A percentile compares a stretch with the other conserved stretches of the same genome.
These are phyloP conservation scores for Sphaerodactylus townsendi DNA, from an alignment of 2,113 vertebrate genomes.

Conservation along the genomic window DNA sequence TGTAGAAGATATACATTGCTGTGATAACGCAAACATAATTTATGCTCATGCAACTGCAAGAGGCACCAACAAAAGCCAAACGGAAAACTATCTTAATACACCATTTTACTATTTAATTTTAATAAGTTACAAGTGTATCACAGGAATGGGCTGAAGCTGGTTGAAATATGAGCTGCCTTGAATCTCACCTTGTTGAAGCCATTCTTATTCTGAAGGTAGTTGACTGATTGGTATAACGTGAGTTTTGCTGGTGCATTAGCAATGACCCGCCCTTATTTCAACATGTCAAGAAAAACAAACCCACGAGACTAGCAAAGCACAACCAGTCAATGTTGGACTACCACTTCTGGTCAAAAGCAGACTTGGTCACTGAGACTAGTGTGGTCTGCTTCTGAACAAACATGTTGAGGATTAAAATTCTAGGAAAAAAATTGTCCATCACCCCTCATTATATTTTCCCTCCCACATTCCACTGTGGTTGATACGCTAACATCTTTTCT, in stretches of 20 bases:
- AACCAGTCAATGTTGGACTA: neutral
- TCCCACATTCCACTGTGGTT: slow-evolving; percentile 21
- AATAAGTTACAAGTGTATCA: neutral
- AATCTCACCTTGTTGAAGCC: neutral
- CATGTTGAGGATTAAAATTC: neutral
- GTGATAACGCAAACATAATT: neutral
- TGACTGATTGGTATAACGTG: neutral
- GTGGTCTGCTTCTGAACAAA: neutral
- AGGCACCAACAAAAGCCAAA: neutral
- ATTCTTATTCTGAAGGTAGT: neutral
- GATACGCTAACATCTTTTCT: slow-evolving; percentile 40
- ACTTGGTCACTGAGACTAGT: neutral
- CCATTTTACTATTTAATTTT: neutral
- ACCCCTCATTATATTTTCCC: slow-evolving; percentile 39
- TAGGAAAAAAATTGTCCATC: neutral
- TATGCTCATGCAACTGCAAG: neutral
- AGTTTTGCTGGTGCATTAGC: neutral
- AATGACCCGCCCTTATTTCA: neutral
- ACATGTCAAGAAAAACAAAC: neutral
- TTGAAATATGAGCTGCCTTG: neutral
- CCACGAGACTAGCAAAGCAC: neutral
- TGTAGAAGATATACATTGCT: too few species aligned
- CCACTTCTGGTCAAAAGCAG: neutral
- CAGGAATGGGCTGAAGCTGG: neutral
- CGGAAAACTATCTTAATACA: neutral